Evolutionary conservation across 2,797 vertebrate species (phyloP).

Genomic region (Rallus crepitans): DNA sequence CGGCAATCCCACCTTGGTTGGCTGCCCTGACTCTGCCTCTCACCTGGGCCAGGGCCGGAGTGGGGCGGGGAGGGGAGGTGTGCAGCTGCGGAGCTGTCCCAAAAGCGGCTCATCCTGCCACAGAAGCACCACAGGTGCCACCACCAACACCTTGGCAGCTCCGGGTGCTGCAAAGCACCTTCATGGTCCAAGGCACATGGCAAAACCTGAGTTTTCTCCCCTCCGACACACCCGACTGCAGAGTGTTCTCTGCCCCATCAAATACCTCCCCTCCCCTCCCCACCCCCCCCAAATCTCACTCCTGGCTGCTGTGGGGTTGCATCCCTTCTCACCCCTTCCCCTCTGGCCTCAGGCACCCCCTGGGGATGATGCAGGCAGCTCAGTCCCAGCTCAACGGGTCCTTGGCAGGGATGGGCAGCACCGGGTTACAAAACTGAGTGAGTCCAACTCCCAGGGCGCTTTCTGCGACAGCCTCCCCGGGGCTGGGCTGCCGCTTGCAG

Average conservation of each 20-base stretch:
- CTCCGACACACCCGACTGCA: fast-evolving
- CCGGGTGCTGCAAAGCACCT: neutral
- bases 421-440: neutral
- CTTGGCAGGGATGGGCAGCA: neutral
- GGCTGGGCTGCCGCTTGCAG: neutral
- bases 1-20: slow-evolving; percentile 25
- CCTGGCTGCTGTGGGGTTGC: neutral
- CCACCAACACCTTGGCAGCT: neutral
- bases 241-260: neutral
- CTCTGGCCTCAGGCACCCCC: neutral
- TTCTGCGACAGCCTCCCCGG: neutral
- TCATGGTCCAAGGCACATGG: neutral
- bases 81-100: neutral
- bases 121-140: neutral
- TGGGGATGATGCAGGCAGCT: neutral
- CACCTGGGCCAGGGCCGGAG: neutral
- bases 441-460: neutral
- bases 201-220: neutral
- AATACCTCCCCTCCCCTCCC: neutral
- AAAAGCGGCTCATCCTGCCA: neutral
- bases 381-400: neutral
- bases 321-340: neutral
- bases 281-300: neutral
- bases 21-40: neutral
- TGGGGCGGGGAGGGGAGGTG: neutral